Evolutionary conservation across 2,888 invertebrate genomes (phyloP).

Genomic region (Listrodromus nycthemerus): DNA sequence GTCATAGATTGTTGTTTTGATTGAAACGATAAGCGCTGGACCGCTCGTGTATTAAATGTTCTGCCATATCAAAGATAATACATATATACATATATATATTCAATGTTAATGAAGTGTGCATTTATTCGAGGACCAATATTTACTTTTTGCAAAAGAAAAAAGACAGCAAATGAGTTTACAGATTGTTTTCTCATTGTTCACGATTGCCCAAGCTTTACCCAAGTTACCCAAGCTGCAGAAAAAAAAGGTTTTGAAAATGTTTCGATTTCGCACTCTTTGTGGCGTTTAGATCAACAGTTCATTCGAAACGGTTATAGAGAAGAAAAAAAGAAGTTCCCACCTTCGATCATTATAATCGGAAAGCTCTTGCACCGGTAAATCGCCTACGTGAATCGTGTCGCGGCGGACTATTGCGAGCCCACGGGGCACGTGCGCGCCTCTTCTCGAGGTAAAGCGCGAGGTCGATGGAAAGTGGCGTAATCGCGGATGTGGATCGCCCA

Average conservation of each 20-base stretch:
- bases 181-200: background rate
- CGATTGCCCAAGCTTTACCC: background rate
- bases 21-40: slow-evolving; percentile 24
- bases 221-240: too few relatives aligned
- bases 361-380: slow-evolving; percentile 37
- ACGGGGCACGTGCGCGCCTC: slow-evolving; percentile 22
- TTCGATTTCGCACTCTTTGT: too few relatives aligned
- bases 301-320: too few relatives aligned
- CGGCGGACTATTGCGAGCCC: slow-evolving; percentile 33
- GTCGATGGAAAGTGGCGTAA: slow-evolving; percentile 83
- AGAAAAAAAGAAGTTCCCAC: background rate
- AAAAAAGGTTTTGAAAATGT: too few relatives aligned
- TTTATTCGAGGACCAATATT: background rate
- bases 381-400: slow-evolving; percentile 47
- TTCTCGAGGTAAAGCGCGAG: slow-evolving; percentile 67
- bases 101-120: slow-evolving; percentile 22
- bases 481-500: slow-evolving; percentile 81
- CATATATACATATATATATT: slow-evolving; percentile 18
- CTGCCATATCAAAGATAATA: slow-evolving; percentile 32
- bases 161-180: background rate
- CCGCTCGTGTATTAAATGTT: slow-evolving; percentile 26
- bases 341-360: slow-evolving; percentile 39
- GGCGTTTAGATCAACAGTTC: too few relatives aligned
- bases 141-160: background rate
- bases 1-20: slow-evolving; percentile 10